Percentiles rank a stretch among this genome's conserved stretches.
Evolutionary conservation across 2,113 vertebrate species (phyloP).

Genomic region (Spilogale gracilis): DNA sequence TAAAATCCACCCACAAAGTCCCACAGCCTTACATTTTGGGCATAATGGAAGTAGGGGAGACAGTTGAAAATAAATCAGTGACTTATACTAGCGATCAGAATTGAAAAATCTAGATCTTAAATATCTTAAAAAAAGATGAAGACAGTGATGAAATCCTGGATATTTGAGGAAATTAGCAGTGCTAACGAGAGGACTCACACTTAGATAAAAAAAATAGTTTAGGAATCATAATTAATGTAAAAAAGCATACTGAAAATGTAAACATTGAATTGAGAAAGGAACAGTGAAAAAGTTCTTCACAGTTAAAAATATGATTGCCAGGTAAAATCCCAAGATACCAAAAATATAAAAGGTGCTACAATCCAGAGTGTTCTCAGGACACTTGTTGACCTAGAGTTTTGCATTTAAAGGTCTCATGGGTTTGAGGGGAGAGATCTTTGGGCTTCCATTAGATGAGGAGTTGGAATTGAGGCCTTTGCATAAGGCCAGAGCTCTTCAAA

Average conservation of each 20-base stretch:
- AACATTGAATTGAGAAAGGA: background rate
- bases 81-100: background rate
- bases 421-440: background rate
- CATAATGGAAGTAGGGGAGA: background rate
- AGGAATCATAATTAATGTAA: background rate
- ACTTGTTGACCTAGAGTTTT: background rate
- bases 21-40: background rate
- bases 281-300: background rate
- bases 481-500: background rate
- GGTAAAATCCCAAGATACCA: background rate
- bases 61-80: constrained; percentile 2
- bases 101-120: background rate
- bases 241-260: constrained; percentile 20
- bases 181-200: background rate
- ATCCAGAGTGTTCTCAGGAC: background rate
- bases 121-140: background rate
- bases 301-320: constrained; percentile 19
- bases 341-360: background rate
- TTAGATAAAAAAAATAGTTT: constrained; percentile 9
- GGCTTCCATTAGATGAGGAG: background rate
- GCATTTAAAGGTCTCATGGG: background rate
- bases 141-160: background rate
- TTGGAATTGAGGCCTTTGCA: background rate
- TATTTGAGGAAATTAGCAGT: background rate
- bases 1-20: background rate